Evolutionary conservation across 2,797 vertebrate species (phyloP), one percentile per base, ranked within the genome.

Genomic region (Danio choprae): DNA sequence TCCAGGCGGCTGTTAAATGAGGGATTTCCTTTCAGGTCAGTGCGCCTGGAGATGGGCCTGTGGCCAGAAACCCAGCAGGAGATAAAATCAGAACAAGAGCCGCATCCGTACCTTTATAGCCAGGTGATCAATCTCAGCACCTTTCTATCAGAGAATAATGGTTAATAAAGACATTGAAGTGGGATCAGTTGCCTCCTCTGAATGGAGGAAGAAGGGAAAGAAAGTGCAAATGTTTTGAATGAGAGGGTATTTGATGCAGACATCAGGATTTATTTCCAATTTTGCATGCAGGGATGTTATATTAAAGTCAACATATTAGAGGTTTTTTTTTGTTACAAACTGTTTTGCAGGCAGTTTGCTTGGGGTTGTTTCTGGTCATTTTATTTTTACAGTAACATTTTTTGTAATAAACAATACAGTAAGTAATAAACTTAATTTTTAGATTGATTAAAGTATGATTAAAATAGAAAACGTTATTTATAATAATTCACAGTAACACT

Each of bases 61-160:
- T 56, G 63, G 84, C 84, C 80, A 81, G 69, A 68, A 80, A 85
- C 84, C 69, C 87, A 83, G 86, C 87, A 85, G 85, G 86, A 82
- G 62, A 77, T 46, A 55, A 74, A 80, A 81, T 85, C 81, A 79
- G 84, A 86, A 81, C 84, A 64, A 82, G 82, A 84, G 79, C 89
- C 89, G 90, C 89, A 84, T 84, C 84, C 87, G 86, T 86, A 82
- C 84, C 38, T n/a, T 83, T 40, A 6, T 69, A 81, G 83, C 84
- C 76, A 82, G 81, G 55, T 79, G 81, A 86, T 87, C 88, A 85
- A 81, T 89, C 83, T 69, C 77, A 85, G 85, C 84, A 77, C 48
- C 63, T 83, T 18, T 4, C 43, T 59, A 70, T 71, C 48, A 40
- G 56, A 70, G 36, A 68, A 46, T 70, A 56, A 74, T 64, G 51